Evolutionary conservation across 2,888 invertebrate species (phyloP).

Genomic region (Meandrusa payeni): DNA sequence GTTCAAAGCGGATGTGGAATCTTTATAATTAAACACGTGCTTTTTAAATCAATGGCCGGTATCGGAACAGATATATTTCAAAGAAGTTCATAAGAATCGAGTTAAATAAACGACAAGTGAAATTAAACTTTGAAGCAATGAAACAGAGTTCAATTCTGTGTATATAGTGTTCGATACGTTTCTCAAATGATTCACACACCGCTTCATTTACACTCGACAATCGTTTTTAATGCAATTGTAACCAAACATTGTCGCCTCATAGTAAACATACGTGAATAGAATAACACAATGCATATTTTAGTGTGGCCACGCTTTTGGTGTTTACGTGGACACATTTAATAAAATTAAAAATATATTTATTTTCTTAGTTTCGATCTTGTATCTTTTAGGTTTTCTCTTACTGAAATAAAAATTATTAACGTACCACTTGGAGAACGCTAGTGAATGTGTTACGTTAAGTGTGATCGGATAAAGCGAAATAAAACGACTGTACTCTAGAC

Average conservation of each 20-base stretch:
- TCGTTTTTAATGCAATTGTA: conserved; percentile 13
- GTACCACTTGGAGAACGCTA: too few relatives aligned
- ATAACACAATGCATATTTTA: not conserved
- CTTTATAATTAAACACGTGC: not conserved
- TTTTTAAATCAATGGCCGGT: conserved; percentile 8
- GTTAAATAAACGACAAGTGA: not conserved
- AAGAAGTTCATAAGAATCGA: not conserved
- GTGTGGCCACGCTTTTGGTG: too few relatives aligned
- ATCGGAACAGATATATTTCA: not conserved
- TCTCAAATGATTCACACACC: conserved; percentile 8
- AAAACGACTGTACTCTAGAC: too few relatives aligned
- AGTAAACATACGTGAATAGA: conserved; percentile 8
- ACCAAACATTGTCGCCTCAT: conserved; percentile 6
- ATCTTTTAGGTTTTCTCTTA: too few relatives aligned
- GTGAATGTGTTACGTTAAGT: too few relatives aligned
- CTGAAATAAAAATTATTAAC: too few relatives aligned
- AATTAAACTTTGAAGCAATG: not conserved
- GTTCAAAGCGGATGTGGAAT: too few relatives aligned
- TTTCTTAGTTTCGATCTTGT: too few relatives aligned
- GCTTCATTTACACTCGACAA: conserved; percentile 4
- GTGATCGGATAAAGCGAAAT: too few relatives aligned
- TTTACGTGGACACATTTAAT: not conserved
- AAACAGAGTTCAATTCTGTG: not conserved
- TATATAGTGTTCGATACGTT: not conserved
- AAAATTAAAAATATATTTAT: too few relatives aligned